Base-by-base conservation (phyloP, 1,140 invertebrate species). In the Chironomus striatipennis region DNA sequence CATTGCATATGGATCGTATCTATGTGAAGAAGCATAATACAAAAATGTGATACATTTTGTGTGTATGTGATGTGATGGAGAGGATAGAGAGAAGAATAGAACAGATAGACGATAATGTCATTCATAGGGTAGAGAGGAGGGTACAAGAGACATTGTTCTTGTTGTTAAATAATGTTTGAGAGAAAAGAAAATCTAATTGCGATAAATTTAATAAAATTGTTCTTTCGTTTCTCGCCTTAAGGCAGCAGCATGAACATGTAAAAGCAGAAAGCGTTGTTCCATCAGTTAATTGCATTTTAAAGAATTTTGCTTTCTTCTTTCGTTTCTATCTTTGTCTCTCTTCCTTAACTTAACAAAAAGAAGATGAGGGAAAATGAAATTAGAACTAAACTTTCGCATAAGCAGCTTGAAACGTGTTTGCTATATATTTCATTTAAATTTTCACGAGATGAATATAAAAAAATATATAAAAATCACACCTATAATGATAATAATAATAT, bases 161-260 rank as follows among this genome's bases (percentile, higher is more conserved):
- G 24, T 34, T 34, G 24, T 34, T 34, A 5, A 34, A 34, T 34
- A 34, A 34, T 2, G 5, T 2, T 2, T 2, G 24, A 5, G n/a
- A 57, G 12, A n/a, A 12, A 57, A 57, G 12, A 57, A 57, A 57
- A 57, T n/a, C 15, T 47, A 57, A 57, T 57, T 57, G 47, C 47
- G n/a, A 57, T 57, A 57, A 57, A 57, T 57, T 57, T 57, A 57
- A 57, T 57, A n/a, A 57, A 57, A 57, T 57, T 57, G 47, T 57
- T n/a, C n/a, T 57, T 57, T 57, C 43, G 15, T n/a, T 10, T 57
- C 12, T 57, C 12, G 12, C 47, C n/a, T 57, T 57, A 4, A n/a
- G 47, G 47, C 12, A 57, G 24, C 12, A n/a, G 8, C 47, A 5
- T 57, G 47, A 34, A 34, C 24, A 34, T 34, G 24, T 34, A 34